A percentile compares a stretch with the other conserved stretches of the same genome.
These are phyloP conservation scores for Paratrypauchen microcephalus DNA, from an alignment of 2,797 vertebrate species.

Conservation along the genomic window DNA sequence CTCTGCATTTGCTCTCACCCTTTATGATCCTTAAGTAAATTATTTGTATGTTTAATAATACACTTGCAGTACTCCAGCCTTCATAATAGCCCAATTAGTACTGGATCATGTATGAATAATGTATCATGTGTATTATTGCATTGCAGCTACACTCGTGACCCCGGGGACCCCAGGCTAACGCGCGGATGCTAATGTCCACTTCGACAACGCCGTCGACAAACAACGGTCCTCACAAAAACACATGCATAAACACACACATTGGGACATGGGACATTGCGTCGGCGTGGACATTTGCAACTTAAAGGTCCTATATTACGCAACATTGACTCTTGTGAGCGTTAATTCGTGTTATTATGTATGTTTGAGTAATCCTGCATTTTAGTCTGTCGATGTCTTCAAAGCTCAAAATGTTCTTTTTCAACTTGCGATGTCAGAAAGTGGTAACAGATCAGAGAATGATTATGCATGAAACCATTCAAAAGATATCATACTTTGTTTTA, in stretches of 20 bases:
- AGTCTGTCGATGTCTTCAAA: too few relatives aligned
- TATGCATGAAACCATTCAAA: too few relatives aligned
- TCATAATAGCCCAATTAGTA: conserved; percentile 1
- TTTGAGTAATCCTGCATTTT: too few relatives aligned
- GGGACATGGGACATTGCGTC: background rate
- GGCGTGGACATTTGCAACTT: too few relatives aligned
- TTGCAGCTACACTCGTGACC: conserved; percentile 23
- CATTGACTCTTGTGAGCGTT: too few relatives aligned
- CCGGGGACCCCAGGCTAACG: conserved; percentile 45
- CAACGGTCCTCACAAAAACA: conserved; percentile 4
- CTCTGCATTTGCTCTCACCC: background rate
- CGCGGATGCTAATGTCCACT: conserved; percentile 42
- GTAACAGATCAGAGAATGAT: too few relatives aligned
- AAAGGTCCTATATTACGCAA: too few relatives aligned
- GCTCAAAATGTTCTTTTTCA: too few relatives aligned
- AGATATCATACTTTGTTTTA: background rate
- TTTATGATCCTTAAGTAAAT: background rate
- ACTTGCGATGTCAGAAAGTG: too few relatives aligned
- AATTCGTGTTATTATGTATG: too few relatives aligned
- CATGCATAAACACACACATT: background rate
- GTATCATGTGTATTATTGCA: background rate
- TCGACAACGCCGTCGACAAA: conserved; percentile 31
- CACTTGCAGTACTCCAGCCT: too few relatives aligned
- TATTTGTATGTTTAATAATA: background rate
- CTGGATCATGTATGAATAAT: conserved; percentile 1